phyloP scores from a whole-genome alignment of 2,113 vertebrate species.

The Theristicus caerulescens region DNA sequence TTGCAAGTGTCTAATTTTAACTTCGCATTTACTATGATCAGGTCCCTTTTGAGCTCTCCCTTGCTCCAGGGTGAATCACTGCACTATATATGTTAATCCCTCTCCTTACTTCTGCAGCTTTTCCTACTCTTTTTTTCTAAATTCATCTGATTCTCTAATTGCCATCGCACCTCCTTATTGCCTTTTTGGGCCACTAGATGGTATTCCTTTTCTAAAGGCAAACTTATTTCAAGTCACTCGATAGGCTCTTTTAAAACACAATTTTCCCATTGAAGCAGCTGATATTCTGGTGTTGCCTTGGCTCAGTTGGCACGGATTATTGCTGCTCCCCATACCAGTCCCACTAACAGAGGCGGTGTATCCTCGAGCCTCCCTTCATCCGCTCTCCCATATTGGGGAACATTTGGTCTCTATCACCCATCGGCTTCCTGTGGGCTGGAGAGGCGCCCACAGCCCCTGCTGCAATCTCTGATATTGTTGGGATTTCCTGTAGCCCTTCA shows the following conservation, averaged over 20 bases:
- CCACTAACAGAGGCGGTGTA: background rate
- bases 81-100: constrained; percentile 39
- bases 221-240: background rate
- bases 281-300: background rate
- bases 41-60: constrained; percentile 51
- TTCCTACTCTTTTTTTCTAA: background rate
- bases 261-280: background rate
- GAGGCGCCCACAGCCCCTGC: background rate
- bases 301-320: background rate
- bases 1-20: constrained; percentile 54
- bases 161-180: background rate
- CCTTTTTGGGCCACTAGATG: constrained; percentile 60
- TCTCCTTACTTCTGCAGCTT: background rate
- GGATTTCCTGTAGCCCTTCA: constrained; percentile 41
- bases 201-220: constrained; percentile 61
- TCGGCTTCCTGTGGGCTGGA: constrained; percentile 29
- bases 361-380: background rate
- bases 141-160: constrained; percentile 13
- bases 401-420: constrained; percentile 47
- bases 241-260: background rate
- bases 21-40: constrained; percentile 22
- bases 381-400: background rate
- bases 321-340: background rate
- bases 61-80: constrained; percentile 31
- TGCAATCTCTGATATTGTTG: constrained; percentile 46